Conservation (phyloP, 2,113 vertebrate species). For the Pangasianodon gigas region DNA sequence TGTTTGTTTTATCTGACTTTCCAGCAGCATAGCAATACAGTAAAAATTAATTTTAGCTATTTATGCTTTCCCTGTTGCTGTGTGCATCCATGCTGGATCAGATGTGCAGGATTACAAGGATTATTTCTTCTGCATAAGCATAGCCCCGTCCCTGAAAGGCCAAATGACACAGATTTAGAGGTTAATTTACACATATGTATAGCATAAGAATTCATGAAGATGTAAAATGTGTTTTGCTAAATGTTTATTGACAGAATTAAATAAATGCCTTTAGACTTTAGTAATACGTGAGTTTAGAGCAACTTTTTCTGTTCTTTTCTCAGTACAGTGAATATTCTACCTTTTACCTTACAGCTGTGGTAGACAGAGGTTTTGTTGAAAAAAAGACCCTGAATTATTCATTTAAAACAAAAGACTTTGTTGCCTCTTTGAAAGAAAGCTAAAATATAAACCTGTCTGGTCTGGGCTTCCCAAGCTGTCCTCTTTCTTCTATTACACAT, state of each 20-base stretch:
- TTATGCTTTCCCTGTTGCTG: not conserved
- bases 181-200: not conserved
- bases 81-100: not conserved
- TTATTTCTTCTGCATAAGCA: not conserved
- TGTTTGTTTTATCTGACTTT: no score
- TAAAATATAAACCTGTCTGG: not conserved
- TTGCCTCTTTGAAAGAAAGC: not conserved
- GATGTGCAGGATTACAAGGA: not conserved
- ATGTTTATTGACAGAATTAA: not conserved
- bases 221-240: not conserved
- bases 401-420: not conserved
- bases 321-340: not conserved
- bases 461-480: not conserved
- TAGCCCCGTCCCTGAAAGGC: not conserved
- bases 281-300: not conserved
- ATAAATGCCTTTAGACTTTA: not conserved
- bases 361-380: not conserved
- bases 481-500: not conserved
- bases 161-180: not conserved
- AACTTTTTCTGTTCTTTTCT: not conserved
- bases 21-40: not conserved
- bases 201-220: not conserved
- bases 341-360: not conserved
- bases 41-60: not conserved
- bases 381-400: not conserved